A percentile compares a stretch with the other conserved stretches of the same genome.
These are phyloP conservation scores for Aleiodes testaceus DNA, from an alignment of 2,888 invertebrate species.

Conservation along the genomic window DNA sequence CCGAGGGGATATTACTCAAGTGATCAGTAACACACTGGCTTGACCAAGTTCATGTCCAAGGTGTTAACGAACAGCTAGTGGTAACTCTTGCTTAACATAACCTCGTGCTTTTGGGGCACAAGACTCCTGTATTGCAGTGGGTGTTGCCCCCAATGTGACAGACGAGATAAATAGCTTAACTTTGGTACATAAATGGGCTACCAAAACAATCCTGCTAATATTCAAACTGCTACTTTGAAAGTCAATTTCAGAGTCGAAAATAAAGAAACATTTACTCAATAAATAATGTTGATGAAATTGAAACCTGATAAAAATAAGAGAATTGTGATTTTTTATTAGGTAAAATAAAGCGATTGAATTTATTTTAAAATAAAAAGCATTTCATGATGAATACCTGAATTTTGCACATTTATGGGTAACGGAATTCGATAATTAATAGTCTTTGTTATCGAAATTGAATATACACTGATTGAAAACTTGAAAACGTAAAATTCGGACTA, in stretches of 20 bases:
- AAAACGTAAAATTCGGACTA: not conserved
- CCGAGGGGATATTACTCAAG: constrained; percentile 54
- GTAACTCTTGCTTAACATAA: constrained; percentile 40
- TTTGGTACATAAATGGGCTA: constrained; percentile 40
- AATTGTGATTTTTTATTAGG: not conserved
- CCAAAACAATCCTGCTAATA: constrained; percentile 31
- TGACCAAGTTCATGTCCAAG: constrained; percentile 53
- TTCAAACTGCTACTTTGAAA: constrained; percentile 25
- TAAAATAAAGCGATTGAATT: not conserved
- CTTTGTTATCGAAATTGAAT: constrained; percentile 32
- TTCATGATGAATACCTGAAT: constrained; percentile 13
- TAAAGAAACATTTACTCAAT: too few species aligned
- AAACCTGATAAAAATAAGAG: not conserved
- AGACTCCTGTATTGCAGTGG: constrained; percentile 18
- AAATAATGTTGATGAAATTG: too few species aligned
- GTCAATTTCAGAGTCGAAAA: not conserved
- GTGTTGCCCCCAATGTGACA: constrained; percentile 49
- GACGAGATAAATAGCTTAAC: constrained; percentile 61
- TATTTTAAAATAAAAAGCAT: not conserved
- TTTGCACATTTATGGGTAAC: not conserved
- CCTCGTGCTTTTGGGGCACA: constrained; percentile 4
- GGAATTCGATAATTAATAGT: constrained; percentile 23
- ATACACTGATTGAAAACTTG: constrained; percentile 7
- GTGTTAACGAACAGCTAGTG: constrained; percentile 55
- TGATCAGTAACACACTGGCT: constrained; percentile 57